phyloP scores from a whole-genome alignment of 1,140 invertebrate genomes.

The Drosophila kepulauana region DNA sequence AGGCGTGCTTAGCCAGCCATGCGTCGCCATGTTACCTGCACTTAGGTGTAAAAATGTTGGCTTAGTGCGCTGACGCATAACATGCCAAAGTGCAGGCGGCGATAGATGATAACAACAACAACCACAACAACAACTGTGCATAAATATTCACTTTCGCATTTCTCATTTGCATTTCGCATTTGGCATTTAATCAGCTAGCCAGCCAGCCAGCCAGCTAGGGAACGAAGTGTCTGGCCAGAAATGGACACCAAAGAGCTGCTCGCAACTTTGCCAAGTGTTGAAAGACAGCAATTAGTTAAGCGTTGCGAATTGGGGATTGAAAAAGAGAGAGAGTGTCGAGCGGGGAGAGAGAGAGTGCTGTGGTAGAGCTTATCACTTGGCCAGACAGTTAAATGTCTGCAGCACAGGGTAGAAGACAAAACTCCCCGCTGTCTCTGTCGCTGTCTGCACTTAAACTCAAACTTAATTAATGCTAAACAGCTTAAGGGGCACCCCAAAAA shows the following conservation, averaged over 20 bases:
- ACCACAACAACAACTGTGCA: constrained; percentile 10
- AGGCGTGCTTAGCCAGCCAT: constrained; percentile 21
- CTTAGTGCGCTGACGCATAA: constrained; percentile 80
- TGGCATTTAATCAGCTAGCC: constrained; percentile 52
- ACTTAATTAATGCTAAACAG: constrained; percentile 83
- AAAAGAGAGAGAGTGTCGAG: too few species aligned
- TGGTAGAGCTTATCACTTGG: constrained; percentile 65
- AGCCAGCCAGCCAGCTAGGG: background rate
- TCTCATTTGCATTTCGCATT: constrained; percentile 2
- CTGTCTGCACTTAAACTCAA: constrained; percentile 66
- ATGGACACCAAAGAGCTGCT: constrained; percentile 40
- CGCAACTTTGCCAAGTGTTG: constrained; percentile 61
- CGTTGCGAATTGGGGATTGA: constrained; percentile 28
- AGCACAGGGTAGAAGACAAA: constrained; percentile 14
- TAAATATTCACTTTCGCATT: constrained; percentile 2
- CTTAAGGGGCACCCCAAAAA: constrained; percentile 46
- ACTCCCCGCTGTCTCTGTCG: constrained; percentile 15
- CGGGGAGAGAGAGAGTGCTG: too few species aligned
- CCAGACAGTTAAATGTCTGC: constrained; percentile 70
- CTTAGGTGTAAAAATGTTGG: constrained; percentile 81
- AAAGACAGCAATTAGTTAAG: constrained; percentile 74
- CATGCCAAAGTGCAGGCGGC: constrained; percentile 54
- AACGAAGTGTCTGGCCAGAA: constrained; percentile 9
- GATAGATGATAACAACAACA: constrained; percentile 61
- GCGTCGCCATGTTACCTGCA: constrained; percentile 25